These are phyloP conservation scores for Drosophila asahinai DNA, from an alignment of 1,140 invertebrate species.

Conservation along the genomic window DNA sequence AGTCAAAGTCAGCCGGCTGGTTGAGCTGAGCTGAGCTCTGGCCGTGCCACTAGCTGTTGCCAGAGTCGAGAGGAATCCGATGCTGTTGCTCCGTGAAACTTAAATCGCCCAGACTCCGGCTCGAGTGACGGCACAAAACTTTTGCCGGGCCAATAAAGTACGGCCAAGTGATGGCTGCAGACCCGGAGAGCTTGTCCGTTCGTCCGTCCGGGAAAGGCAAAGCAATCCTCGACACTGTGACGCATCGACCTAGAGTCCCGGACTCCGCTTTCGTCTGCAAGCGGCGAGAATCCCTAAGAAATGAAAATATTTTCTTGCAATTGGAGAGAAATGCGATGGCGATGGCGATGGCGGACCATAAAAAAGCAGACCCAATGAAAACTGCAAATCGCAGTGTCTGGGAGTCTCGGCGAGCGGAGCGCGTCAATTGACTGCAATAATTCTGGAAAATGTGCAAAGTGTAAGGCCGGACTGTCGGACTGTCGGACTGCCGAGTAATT, in stretches of 20 bases:
- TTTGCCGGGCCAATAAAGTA: slow-evolving; percentile 62
- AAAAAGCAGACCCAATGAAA: slow-evolving; percentile 47
- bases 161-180: slow-evolving; percentile 24
- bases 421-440: slow-evolving; percentile 83
- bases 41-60: neutral
- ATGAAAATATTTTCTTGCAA: slow-evolving; percentile 73
- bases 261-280: neutral
- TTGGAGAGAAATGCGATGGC: slow-evolving; percentile 18
- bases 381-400: slow-evolving; percentile 61
- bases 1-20: slow-evolving; percentile 58
- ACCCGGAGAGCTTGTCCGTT: neutral
- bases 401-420: slow-evolving; percentile 28
- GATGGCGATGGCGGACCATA: slow-evolving; percentile 7
- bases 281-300: slow-evolving; percentile 31
- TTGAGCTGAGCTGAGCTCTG: slow-evolving; percentile 27
- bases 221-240: slow-evolving; percentile 23
- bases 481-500: slow-evolving; percentile 69
- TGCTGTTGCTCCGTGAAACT: slow-evolving; percentile 37
- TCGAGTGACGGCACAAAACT: slow-evolving; percentile 63
- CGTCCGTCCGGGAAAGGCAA: slow-evolving; percentile 8
- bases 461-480: slow-evolving; percentile 49
- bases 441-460: slow-evolving; percentile 77
- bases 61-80: slow-evolving; percentile 6
- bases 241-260: slow-evolving; percentile 20
- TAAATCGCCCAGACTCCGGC: slow-evolving; percentile 54